Evolutionary conservation across 1,140 invertebrate genomes (phyloP).

Genomic region (Trichonephila clavipes): DNA sequence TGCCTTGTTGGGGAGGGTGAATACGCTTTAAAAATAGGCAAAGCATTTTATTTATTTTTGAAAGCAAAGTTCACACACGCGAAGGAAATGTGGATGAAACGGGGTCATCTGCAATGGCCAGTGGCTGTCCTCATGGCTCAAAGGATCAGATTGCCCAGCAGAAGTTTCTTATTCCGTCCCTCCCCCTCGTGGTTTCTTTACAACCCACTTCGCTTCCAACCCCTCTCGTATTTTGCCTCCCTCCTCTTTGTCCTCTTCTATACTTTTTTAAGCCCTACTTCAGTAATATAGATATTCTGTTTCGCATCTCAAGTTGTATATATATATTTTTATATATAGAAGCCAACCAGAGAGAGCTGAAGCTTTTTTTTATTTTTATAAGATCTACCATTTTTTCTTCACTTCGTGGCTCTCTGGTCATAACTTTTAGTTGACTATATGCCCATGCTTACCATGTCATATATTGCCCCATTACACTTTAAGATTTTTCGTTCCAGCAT

Average conservation of each 20-base stretch:
- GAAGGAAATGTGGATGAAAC: slow-evolving; percentile 67
- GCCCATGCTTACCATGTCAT: slow-evolving; percentile 67
- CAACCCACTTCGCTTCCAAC: slow-evolving; percentile 61
- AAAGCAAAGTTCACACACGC: slow-evolving; percentile 72
- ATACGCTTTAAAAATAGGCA: slow-evolving; percentile 63
- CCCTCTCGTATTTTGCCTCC: slow-evolving; percentile 13
- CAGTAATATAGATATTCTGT: slow-evolving; percentile 75
- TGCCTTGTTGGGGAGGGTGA: slow-evolving; percentile 33
- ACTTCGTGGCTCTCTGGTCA: slow-evolving; percentile 59
- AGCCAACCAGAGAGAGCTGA: not conserved
- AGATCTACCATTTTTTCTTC: slow-evolving; percentile 70
- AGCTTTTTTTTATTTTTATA: not conserved
- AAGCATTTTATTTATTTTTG: slow-evolving; percentile 66
- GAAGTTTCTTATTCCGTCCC: slow-evolving; percentile 67
- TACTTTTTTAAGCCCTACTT: slow-evolving; percentile 67
- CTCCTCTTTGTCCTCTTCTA: slow-evolving; percentile 43
- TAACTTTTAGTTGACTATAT: slow-evolving; percentile 73
- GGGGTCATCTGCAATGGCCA: slow-evolving; percentile 71
- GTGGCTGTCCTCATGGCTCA: slow-evolving; percentile 70
- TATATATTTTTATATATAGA: slow-evolving; percentile 38
- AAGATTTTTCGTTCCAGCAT: slow-evolving; percentile 66
- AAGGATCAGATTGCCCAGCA: slow-evolving; percentile 69
- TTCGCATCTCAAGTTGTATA: slow-evolving; percentile 71
- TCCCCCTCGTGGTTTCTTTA: slow-evolving; percentile 69
- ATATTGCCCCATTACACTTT: slow-evolving; percentile 75